Evolutionary conservation across 2,888 invertebrate species (phyloP).

Genomic region (Ormyrus rosae): DNA sequence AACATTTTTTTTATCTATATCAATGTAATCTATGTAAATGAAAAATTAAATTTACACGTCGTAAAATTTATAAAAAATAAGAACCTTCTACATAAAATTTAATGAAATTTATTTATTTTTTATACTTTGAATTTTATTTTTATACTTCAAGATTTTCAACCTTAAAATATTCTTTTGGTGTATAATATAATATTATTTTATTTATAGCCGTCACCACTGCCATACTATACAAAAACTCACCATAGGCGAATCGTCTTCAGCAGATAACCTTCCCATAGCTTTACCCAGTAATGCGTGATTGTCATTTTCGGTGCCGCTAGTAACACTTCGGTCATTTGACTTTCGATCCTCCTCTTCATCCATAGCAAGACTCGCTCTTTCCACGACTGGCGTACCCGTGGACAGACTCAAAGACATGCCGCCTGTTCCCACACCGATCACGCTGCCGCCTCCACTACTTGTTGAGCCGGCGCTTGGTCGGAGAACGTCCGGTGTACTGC

Average conservation of each 20-base stretch:
- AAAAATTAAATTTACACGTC: too few species aligned
- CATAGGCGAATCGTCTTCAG: constrained; percentile 80
- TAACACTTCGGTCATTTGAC: constrained; percentile 1
- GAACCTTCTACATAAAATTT: too few species aligned
- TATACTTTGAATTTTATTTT: too few species aligned
- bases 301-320: constrained; percentile 1
- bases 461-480: constrained; percentile 77
- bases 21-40: too few species aligned
- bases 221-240: constrained; percentile 72
- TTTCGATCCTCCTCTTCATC: constrained; percentile 67
- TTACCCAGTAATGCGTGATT: constrained; percentile 57
- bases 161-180: too few species aligned
- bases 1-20: too few species aligned
- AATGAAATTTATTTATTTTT: too few species aligned
- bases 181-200: too few species aligned
- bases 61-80: too few species aligned
- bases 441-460: constrained; percentile 74
- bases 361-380: constrained; percentile 73
- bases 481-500: constrained; percentile 80
- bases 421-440: constrained; percentile 72
- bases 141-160: too few species aligned
- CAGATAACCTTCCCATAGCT: constrained; percentile 75
- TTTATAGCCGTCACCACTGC: too few species aligned
- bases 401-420: constrained; percentile 62
- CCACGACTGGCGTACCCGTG: constrained; percentile 60